Percentiles rank a stretch among this genome's conserved stretches.
Conservation (phyloP, 2,113 vertebrate genomes). For the Willisornis vidua region DNA sequence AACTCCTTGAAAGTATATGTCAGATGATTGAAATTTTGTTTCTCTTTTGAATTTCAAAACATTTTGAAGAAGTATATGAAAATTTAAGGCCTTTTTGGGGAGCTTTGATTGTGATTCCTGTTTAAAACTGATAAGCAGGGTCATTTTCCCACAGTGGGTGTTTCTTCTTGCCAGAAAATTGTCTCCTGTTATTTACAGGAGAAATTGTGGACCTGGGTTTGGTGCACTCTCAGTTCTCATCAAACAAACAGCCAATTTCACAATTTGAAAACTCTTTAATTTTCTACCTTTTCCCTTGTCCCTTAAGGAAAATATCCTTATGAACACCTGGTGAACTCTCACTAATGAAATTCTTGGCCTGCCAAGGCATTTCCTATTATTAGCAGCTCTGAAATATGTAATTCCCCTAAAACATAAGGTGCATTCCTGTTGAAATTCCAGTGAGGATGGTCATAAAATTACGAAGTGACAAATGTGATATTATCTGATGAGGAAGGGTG, state of each 20-base stretch:
- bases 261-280: not conserved
- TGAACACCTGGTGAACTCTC: constrained; percentile 18
- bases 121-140: not conserved
- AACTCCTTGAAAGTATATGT: not conserved
- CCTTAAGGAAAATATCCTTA: not conserved
- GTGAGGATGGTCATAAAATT: not conserved
- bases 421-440: not conserved
- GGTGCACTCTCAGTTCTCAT: not conserved
- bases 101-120: not conserved
- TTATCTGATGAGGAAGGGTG: not conserved
- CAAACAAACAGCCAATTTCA: not conserved
- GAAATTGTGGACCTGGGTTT: not conserved
- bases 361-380: not conserved
- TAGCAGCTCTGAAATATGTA: not conserved
- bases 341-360: not conserved
- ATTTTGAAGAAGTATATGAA: not conserved
- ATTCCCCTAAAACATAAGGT: not conserved
- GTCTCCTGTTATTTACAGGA: not conserved
- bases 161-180: not conserved
- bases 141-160: not conserved
- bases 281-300: not conserved
- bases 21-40: not conserved
- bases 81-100: accelerated
- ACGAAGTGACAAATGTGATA: not conserved
- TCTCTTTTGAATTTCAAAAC: not conserved